Percentiles rank a stretch among this genome's conserved stretches.
These are phyloP conservation scores for Amphipyra tragopoginis DNA, from an alignment of 2,888 invertebrate species.

Conservation along the genomic window DNA sequence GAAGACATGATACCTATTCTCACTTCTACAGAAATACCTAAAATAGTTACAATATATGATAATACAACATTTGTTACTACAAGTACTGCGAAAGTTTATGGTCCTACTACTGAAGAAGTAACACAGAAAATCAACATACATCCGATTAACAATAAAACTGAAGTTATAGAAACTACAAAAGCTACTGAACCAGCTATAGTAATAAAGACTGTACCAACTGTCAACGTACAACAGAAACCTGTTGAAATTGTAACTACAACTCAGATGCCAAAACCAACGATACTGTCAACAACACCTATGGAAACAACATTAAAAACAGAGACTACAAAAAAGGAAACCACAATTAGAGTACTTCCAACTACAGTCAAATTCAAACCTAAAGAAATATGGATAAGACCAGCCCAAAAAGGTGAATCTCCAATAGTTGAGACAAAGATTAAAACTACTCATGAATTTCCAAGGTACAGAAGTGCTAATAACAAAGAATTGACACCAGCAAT, in stretches of 20 bases:
- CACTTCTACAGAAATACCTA: slow-evolving; percentile 23
- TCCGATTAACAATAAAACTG: slow-evolving; percentile 65
- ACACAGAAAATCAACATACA: slow-evolving; percentile 41
- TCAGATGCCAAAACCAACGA: slow-evolving; percentile 41
- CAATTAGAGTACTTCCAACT: slow-evolving; percentile 70
- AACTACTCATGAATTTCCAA: slow-evolving; percentile 69
- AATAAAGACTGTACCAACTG: slow-evolving; percentile 8
- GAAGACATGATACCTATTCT: slow-evolving; percentile 11
- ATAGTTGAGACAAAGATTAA: slow-evolving; percentile 74
- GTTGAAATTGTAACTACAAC: slow-evolving; percentile 51
- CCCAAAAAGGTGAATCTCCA: slow-evolving; percentile 85
- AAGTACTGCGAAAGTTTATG: slow-evolving; percentile 28
- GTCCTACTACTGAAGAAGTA: slow-evolving; percentile 40
- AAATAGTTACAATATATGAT: slow-evolving; percentile 9
- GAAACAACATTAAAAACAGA: slow-evolving; percentile 61
- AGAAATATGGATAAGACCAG: slow-evolving; percentile 87
- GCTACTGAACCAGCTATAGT: slow-evolving; percentile 19
- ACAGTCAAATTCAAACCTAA: slow-evolving; percentile 84
- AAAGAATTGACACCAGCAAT: slow-evolving; percentile 68
- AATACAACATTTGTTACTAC: slow-evolving; percentile 48
- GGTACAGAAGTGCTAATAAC: slow-evolving; percentile 71
- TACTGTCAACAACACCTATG: slow-evolving; percentile 38
- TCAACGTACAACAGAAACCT: slow-evolving; percentile 25
- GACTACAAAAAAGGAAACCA: slow-evolving; percentile 73
- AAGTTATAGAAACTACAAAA: slow-evolving; percentile 31